phyloP scores from a whole-genome alignment of 1,140 invertebrate species.

The Batillaria attramentaria region DNA sequence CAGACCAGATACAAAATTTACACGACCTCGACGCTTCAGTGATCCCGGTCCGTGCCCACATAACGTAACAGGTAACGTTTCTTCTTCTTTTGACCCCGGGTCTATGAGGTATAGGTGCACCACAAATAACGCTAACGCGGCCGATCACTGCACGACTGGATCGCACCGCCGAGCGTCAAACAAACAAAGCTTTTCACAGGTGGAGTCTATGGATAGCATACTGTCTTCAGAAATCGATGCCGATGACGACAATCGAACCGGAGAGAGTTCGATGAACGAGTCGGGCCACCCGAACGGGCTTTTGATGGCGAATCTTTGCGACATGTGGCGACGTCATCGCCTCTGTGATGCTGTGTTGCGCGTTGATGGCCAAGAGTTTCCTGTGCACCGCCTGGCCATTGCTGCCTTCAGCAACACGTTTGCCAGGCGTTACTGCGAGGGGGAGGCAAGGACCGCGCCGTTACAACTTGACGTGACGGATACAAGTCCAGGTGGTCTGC shows the following conservation, averaged over 20 bases:
- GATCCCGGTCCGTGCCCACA: no score
- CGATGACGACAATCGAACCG: background rate
- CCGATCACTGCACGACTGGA: background rate
- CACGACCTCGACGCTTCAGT: background rate
- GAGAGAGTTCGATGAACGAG: no score
- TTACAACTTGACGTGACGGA: constrained; percentile 17
- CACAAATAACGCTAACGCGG: background rate
- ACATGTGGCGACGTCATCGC: constrained; percentile 19
- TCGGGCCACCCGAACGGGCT: background rate
- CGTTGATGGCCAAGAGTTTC: constrained; percentile 8
- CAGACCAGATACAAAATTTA: background rate
- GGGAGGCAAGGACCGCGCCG: background rate
- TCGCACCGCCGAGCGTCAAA: background rate
- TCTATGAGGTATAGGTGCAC: no score
- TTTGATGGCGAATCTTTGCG: constrained; percentile 5
- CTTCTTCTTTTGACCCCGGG: no score
- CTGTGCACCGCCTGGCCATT: constrained; percentile 23
- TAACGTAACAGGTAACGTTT: no score
- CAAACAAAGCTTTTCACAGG: background rate
- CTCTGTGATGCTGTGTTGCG: constrained; percentile 24
- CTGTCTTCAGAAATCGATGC: background rate
- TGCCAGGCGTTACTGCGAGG: constrained; percentile 23
- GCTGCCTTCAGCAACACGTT: constrained; percentile 24
- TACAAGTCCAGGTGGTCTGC: background rate
- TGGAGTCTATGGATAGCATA: background rate